Evolutionary conservation across 2,888 invertebrate species (phyloP), one percentile per base, ranked within the genome.

Genomic region (Calliopum simillimum): DNA sequence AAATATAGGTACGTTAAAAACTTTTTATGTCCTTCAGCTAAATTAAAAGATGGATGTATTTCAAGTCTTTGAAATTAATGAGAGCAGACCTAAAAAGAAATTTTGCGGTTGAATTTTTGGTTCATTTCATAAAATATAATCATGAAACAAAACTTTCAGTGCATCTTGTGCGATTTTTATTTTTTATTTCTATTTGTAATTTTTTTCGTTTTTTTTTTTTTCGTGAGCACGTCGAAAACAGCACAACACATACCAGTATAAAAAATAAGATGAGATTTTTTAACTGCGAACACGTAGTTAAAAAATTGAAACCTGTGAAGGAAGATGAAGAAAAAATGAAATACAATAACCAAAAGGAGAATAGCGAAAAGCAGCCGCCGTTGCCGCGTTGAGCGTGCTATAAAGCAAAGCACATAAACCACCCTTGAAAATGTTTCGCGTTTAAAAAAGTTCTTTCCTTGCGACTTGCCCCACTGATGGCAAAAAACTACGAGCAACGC

Each of bases 271-370:
- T 79, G 80, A 80, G 81, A 82, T 81, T 80, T 81, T 79, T 81
- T 80, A 79, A 80, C 79, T 79, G 79, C 76, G 80, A 81, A 79
- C 80, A 79, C 79, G 79, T 81, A 81, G 79, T 81, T 80, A 81
- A 81, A 82, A 79, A 73, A 73, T 76, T 76, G 73, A 74, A 74
- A 76, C 75, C 77, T 77, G 78, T 73, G 78, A 74, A 74, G 72
- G 72, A 74, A 69, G 72, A 74, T 71, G 59, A 72, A 72, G 72
- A 71, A 71, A 72, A 77, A 73, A 72, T 73, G 74, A 73, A 74
- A 74, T 72, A 71, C 69, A 69, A 70, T 66, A 73, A 72, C 70
- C 70, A 72, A 68, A 65, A 69, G 49, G 25, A 62, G 65, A 69
- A 64, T 72, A 72, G 73, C 73, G 71, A 71, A 68, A 69, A 55